phyloP scores from a whole-genome alignment of 2,888 invertebrate genomes.

The Neoitamus cyanurus region DNA sequence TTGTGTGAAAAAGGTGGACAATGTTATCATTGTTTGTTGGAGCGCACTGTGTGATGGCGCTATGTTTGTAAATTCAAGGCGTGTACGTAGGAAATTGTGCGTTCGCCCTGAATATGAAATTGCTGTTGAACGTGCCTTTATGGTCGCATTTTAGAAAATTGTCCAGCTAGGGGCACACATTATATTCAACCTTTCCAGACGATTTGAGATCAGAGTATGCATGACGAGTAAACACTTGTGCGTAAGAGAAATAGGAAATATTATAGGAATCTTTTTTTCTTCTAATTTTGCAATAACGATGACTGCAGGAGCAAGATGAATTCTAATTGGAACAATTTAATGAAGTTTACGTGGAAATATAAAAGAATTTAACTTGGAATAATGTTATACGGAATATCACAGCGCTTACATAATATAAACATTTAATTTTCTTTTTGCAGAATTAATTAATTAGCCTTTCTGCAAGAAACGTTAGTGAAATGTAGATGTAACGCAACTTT shows the following conservation, averaged over 20 bases:
- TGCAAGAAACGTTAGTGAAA: neutral
- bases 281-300: neutral
- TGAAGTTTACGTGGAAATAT: neutral
- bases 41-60: neutral
- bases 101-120: neutral
- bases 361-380: neutral
- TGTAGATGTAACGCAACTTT: neutral
- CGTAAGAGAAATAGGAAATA: neutral
- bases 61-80: neutral
- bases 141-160: neutral
- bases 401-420: neutral
- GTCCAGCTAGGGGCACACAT: neutral
- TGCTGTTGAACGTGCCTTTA: neutral
- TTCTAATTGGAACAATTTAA: neutral
- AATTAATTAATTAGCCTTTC: neutral
- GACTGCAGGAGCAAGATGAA: neutral
- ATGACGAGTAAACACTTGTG: neutral
- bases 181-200: neutral
- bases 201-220: neutral
- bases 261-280: neutral
- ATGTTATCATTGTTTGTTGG: neutral
- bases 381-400: no score
- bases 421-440: neutral
- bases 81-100: neutral
- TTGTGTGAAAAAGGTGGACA: neutral